Conservation (phyloP, 2,113 vertebrate genomes). For the Phrynocephalus versicolor region DNA sequence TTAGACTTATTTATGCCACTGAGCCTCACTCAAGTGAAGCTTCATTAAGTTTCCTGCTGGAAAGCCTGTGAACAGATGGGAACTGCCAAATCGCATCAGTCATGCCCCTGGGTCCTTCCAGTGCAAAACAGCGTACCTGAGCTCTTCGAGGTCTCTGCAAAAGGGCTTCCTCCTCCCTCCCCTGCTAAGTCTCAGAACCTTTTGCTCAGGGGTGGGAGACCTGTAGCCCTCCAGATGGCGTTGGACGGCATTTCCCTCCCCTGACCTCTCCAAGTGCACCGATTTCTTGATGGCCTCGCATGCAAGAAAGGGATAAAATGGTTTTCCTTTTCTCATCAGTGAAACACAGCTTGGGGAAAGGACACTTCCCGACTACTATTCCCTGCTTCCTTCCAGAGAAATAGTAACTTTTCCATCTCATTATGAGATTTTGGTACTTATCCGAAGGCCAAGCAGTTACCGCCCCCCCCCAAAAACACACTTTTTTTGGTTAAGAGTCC, state of each 20-base stretch:
- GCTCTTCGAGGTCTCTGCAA: too few species aligned
- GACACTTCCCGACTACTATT: too few species aligned
- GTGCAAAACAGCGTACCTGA: neutral
- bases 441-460: neutral
- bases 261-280: neutral
- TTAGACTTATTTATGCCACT: neutral
- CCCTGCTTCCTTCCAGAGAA: too few species aligned
- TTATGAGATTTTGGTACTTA: neutral
- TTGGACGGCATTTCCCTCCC: neutral
- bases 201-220: neutral
- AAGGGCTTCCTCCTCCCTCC: neutral
- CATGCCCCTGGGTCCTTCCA: neutral
- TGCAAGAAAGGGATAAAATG: neutral
- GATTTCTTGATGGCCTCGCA: neutral
- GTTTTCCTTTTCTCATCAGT: neutral
- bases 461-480: too few species aligned
- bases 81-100: neutral
- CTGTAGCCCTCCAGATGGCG: neutral
- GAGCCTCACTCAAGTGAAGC: neutral
- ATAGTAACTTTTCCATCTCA: too few species aligned
- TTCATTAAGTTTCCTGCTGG: neutral
- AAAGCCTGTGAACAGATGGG: neutral
- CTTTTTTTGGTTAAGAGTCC: neutral
- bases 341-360: neutral
- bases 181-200: neutral